Conservation (phyloP, 30 jellyfish, hydroid and myxozoan genomes). For the Hydractinia symbiolongicarpus region DNA sequence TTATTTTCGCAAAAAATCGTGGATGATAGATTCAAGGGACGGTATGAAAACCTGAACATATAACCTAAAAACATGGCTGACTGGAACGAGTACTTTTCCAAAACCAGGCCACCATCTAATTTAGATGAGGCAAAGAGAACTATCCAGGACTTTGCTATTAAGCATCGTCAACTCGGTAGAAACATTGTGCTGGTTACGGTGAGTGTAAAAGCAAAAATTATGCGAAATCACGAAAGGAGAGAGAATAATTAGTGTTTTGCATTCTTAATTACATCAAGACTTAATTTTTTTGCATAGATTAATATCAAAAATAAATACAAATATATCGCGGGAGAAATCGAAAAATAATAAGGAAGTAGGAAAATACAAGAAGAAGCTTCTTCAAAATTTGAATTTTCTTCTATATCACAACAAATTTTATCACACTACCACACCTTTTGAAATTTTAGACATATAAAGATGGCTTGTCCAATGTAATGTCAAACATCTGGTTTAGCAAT, state of each 20-base stretch:
- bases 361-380: no score
- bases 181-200: slow-evolving; percentile 92
- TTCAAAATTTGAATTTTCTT: no score
- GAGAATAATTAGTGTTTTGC: slow-evolving; percentile 14
- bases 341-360: no score
- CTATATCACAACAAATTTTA: no score
- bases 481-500: no score
- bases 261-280: slow-evolving; percentile 5
- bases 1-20: slow-evolving; percentile 12
- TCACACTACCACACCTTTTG: no score
- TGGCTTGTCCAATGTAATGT: no score
- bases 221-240: slow-evolving; percentile 18
- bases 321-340: no score
- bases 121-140: slow-evolving; percentile 97
- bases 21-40: neutral
- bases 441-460: no score
- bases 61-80: slow-evolving; percentile 74
- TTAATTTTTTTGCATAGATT: slow-evolving; percentile 32
- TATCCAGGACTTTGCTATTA: slow-evolving; percentile 83
- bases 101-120: slow-evolving; percentile 93
- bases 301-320: neutral
- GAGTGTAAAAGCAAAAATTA: slow-evolving; percentile 42
- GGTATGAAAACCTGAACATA: neutral
- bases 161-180: slow-evolving; percentile 91
- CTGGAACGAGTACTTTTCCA: slow-evolving; percentile 88